Conservation (phyloP, 2,797 vertebrate species). For the Anableps anableps region DNA sequence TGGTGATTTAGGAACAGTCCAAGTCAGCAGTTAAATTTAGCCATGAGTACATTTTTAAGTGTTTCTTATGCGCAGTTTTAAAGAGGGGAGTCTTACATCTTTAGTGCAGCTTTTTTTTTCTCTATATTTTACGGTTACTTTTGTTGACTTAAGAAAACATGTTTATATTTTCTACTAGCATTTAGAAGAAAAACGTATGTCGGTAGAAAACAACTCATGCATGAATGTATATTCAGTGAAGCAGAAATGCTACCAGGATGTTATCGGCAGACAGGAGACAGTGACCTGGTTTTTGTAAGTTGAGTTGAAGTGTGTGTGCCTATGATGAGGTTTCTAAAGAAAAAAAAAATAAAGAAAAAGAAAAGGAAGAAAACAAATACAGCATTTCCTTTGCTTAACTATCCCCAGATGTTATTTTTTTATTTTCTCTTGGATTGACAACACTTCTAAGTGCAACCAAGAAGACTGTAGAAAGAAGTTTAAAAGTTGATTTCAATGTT, state of each 20-base stretch:
- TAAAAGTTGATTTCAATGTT: neutral
- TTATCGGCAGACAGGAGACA: neutral
- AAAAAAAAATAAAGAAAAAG: neutral
- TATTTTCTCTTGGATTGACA: neutral
- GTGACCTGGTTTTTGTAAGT: neutral
- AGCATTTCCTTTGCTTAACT: neutral
- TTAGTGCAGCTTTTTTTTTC: neutral
- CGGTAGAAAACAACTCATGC: neutral
- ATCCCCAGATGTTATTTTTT: neutral
- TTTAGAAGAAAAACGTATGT: neutral
- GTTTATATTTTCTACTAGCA: neutral
- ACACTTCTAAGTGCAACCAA: neutral
- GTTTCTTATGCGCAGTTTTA: neutral
- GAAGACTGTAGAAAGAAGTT: neutral
- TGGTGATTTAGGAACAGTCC: neutral
- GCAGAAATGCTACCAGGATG: neutral
- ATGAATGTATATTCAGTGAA: neutral
- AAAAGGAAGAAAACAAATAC: neutral
- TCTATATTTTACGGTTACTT: neutral
- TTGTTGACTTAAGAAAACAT: neutral
- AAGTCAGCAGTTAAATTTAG: neutral
- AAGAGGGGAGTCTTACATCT: neutral
- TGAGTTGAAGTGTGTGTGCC: neutral
- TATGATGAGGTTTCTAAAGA: neutral
- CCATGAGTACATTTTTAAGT: neutral